Evolutionary conservation across 2,797 vertebrate genomes (phyloP), one percentile per base, ranked within the genome.

Genomic region (Coendou prehensilis): DNA sequence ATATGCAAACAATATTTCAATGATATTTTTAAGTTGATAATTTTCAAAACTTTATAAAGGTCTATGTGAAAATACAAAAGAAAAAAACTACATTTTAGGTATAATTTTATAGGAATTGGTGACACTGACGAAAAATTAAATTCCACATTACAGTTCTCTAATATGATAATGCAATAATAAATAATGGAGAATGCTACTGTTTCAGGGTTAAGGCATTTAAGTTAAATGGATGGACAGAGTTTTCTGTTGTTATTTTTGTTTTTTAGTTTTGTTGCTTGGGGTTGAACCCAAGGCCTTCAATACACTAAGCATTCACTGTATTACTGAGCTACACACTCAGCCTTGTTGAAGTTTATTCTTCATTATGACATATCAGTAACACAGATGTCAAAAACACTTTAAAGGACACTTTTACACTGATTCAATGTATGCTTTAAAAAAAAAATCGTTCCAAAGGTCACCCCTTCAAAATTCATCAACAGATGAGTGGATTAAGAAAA

Each of bases 1-100:
- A 82, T 59, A 78, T 47, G 52, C 15, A 97, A 98, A 96, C 13
- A 45, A 56, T n/a, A 64, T 69, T 93, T 95, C 23, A 79, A 18
- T 89, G 71, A 96, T 20, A 30, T 94, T 75, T 81, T 89, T 69
- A 20, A 23, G n/a, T 26, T 50, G 22, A 73, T 59, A 23, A 96
- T 91, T 92, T 79, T 56, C 45, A 94, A 1, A 91, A 2, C 52
- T 90, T 96, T 96, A 54, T 54, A 92, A 18, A 84, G 73, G 17
- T 20, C 64, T 96, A 88, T 59, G 90, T 41, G 57, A 94, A 94
- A 78, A 13, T 87, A 91, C 30, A 92, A 96, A 89, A 85, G 23
- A 50, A 87, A 92, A 86, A 94, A 75, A 67, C 26, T 10, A 94
- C 1, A 83, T 86, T 95, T 75, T 88, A 87, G 2, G n/a, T 86